phyloP scores from a whole-genome alignment of 2,113 vertebrate species.

The Gymnorhina tibicen region DNA sequence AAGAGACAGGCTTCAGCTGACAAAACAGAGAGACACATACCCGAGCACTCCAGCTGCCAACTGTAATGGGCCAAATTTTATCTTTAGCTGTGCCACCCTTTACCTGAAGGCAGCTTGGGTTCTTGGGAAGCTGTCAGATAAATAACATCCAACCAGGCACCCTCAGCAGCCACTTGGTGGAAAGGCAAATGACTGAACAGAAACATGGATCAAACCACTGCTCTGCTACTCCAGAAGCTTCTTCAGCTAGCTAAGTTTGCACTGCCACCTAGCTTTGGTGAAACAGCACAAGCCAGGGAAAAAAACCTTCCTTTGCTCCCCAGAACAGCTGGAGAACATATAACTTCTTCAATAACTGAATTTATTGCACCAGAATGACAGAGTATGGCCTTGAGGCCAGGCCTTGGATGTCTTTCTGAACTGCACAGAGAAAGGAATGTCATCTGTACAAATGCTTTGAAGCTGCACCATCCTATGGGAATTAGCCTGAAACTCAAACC shows the following conservation, averaged over 20 bases:
- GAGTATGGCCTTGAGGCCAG: background rate
- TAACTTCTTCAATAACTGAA: background rate
- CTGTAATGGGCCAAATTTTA: background rate
- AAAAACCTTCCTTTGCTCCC: background rate
- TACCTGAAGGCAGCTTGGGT: background rate
- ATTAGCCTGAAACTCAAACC: background rate
- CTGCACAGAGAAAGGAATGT: background rate
- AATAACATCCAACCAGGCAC: background rate
- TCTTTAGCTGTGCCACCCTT: background rate
- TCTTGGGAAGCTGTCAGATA: background rate
- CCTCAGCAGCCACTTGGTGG: background rate
- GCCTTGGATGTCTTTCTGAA: background rate
- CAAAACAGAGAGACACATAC: background rate
- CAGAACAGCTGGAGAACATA: background rate
- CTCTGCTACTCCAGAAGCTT: constrained; percentile 5
- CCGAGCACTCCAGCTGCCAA: background rate
- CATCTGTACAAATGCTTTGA: fast-evolving
- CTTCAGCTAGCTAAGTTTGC: constrained; percentile 32
- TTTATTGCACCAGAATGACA: background rate
- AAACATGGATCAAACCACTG: background rate
- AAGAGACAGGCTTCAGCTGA: background rate
- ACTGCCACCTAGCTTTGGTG: constrained; percentile 57
- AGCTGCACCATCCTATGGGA: background rate
- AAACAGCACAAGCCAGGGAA: background rate
- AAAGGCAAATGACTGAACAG: background rate